Evolutionary conservation across 2,113 vertebrate species (phyloP).

Genomic region (Crocuta crocuta): DNA sequence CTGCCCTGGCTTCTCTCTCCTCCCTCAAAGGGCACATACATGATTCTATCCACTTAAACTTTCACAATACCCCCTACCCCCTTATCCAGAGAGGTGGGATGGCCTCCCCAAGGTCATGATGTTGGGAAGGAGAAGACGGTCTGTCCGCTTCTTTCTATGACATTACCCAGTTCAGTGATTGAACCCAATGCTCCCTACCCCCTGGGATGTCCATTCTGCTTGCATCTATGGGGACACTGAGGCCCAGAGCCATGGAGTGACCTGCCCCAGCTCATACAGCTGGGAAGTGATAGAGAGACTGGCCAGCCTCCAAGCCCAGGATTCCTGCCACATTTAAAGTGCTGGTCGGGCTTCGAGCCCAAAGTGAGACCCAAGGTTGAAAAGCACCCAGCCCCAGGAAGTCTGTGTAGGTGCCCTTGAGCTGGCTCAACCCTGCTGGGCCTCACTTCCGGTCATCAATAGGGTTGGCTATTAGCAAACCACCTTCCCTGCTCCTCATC

Average conservation of each 20-base stretch:
- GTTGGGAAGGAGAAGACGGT: not conserved
- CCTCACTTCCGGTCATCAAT: too few relatives aligned
- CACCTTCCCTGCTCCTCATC: not conserved
- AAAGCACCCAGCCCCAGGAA: not conserved
- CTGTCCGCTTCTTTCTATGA: not conserved
- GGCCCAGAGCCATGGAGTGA: not conserved
- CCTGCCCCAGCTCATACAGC: not conserved
- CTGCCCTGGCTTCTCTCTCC: not conserved
- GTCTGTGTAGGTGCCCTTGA: not conserved
- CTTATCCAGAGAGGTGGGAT: not conserved
- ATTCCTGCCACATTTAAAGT: not conserved
- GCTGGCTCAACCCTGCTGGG: not conserved
- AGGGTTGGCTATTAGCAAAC: not conserved
- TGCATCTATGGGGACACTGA: not conserved
- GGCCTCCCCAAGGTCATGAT: rapidly evolving
- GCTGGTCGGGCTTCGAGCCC: not conserved
- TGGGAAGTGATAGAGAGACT: not conserved
- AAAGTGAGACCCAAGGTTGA: not conserved
- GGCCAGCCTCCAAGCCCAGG: not conserved
- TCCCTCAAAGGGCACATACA: too few relatives aligned
- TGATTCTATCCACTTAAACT: not conserved
- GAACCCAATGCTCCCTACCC: not conserved
- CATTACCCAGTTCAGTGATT: not conserved
- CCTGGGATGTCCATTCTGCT: not conserved
- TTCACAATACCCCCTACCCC: not conserved